Percentiles rank a stretch among this genome's conserved stretches.
phyloP scores from a whole-genome alignment of 2,888 invertebrate genomes.

The Pandemis corylana region DNA sequence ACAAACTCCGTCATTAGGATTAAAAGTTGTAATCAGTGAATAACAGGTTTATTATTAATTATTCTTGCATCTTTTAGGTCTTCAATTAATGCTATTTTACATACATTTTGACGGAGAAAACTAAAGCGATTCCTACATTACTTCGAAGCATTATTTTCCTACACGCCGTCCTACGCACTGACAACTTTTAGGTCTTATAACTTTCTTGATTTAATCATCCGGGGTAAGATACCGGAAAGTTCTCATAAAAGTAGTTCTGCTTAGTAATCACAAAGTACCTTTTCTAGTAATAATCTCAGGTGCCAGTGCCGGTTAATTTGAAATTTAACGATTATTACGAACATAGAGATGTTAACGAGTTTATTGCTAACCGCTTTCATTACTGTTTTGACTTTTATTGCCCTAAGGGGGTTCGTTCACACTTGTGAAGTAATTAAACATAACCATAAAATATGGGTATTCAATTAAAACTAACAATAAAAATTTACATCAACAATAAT shows the following conservation, averaged over 20 bases:
- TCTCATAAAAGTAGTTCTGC: not conserved
- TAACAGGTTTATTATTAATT: not conserved
- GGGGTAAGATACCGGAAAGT: not conserved
- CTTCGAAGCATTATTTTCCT: not conserved
- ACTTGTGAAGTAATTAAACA: conserved; percentile 9
- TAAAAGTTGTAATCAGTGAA: not conserved
- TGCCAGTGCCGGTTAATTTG: conserved; percentile 30
- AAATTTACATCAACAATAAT: not conserved
- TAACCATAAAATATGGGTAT: conserved; percentile 12
- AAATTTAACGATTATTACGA: conserved; percentile 28
- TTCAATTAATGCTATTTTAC: too few species aligned
- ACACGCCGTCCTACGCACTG: not conserved
- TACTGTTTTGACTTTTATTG: conserved; percentile 19
- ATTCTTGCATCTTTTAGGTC: too few species aligned
- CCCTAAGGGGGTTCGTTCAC: conserved; percentile 17
- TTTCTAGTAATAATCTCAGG: not conserved
- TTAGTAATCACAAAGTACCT: conserved; percentile 1
- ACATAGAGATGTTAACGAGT: conserved; percentile 45
- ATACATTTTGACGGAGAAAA: not conserved
- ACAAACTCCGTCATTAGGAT: conserved; percentile 12
- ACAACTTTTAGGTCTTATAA: not conserved
- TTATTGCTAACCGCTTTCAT: conserved; percentile 42
- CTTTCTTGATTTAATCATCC: not conserved
- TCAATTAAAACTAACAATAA: conserved; percentile 19
- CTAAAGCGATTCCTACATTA: not conserved